Base-by-base conservation (phyloP, 2,888 invertebrate genomes). In the Laspeyria flexula region DNA sequence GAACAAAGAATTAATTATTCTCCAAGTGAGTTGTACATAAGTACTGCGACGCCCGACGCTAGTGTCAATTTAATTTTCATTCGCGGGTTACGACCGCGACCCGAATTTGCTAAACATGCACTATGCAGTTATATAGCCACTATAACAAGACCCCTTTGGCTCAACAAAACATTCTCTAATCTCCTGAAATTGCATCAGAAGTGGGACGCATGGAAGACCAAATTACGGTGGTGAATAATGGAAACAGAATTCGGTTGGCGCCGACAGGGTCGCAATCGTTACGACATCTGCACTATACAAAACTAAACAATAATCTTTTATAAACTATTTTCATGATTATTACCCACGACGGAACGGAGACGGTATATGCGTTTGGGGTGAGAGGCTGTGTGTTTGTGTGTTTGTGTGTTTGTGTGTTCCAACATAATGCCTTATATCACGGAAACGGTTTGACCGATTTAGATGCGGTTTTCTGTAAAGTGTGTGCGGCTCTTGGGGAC, bases 31-130 rank as follows among this genome's bases (percentile, higher is more conserved):
- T 42, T 42, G 34, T 27, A 42, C 35, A 43, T 56, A 58, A 47
- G 58, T 54, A 52, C 40, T 35, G 31, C 35, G 33, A 42, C 29
- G 46, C 48, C 15, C 51, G 43, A 43, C 64, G 51, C 33, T 31
- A 43, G 59, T 71, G 70, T 71, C 71, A 72, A 71, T 75, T 75
- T 71, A 77, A 77, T 75, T 77, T 77, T 71, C 70, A 73, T 73
- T 72, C 57, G 48, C 60, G 44, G 67, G 65, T 70, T 72, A 69
- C 65, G 62, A 65, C 52, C 56, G 54, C 40, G 39, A 56, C 57
- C 61, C 51, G 59, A 69, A 65, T 74, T 73, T 66, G 58, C 54
- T 61, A 61, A 60, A 60, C 69, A 62, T 58, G 55, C 50, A 59
- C 55, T 50, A 43, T 62, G 40, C 33, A 47, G 16, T 51, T 47